These are phyloP conservation scores for Aethes cnicana DNA, from an alignment of 2,888 invertebrate species.

Conservation along the genomic window DNA sequence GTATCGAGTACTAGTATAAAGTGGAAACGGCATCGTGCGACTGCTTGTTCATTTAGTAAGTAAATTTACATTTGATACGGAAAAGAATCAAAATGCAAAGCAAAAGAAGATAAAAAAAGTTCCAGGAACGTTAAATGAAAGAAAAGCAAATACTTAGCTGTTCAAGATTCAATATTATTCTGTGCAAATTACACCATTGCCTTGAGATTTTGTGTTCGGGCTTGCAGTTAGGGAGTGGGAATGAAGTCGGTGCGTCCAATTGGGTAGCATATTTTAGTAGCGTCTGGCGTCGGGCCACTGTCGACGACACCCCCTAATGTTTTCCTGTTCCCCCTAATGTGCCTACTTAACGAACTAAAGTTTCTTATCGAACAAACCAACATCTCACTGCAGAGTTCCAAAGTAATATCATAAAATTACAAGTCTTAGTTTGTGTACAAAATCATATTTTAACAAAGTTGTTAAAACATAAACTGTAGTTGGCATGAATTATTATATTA, in stretches of 20 bases:
- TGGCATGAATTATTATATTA: no score
- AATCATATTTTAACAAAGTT: constrained; percentile 7
- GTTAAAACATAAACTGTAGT: background rate
- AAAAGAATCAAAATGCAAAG: constrained; percentile 24
- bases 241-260: constrained; percentile 66
- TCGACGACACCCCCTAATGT: constrained; percentile 70
- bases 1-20: no score
- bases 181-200: constrained; percentile 56
- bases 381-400: constrained; percentile 58
- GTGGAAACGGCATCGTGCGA: no score
- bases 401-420: constrained; percentile 64
- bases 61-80: constrained; percentile 24
- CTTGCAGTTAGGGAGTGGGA: constrained; percentile 47
- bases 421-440: constrained; percentile 24
- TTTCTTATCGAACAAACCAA: constrained; percentile 76
- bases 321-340: constrained; percentile 78
- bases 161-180: constrained; percentile 57
- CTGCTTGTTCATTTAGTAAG: constrained; percentile 25
- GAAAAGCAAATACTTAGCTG: constrained; percentile 47
- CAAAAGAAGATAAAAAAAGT: constrained; percentile 20
- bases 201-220: constrained; percentile 48
- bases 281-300: constrained; percentile 73
- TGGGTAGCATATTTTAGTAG: constrained; percentile 76
- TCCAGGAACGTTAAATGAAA: constrained; percentile 34
- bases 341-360: constrained; percentile 78